Percentiles rank a stretch among this genome's conserved stretches.
Conservation (phyloP, 2,888 invertebrate species). For the Dynastes maya region DNA sequence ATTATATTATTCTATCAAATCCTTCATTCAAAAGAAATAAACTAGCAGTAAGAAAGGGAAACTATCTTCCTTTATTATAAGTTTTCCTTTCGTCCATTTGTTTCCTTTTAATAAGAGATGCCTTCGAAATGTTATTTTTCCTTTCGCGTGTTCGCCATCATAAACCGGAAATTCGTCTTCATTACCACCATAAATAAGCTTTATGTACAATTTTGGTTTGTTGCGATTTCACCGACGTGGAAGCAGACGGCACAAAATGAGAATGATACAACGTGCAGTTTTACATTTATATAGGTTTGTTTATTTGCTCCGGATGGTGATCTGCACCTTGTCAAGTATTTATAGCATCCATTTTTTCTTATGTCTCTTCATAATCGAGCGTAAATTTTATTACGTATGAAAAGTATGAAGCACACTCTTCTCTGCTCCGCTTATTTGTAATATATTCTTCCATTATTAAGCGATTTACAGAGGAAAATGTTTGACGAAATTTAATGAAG, state of each 20-base stretch:
- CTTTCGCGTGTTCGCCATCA: constrained; percentile 14
- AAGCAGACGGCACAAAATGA: not conserved
- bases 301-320: not conserved
- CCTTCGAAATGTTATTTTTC: not conserved
- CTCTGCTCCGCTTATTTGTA: not conserved
- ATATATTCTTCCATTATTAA: not conserved
- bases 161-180: constrained; percentile 26
- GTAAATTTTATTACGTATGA: constrained; percentile 4
- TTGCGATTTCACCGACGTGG: constrained; percentile 5
- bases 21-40: not conserved
- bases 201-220: constrained; percentile 25
- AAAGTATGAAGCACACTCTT: constrained; percentile 4
- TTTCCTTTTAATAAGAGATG: not conserved
- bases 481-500: too few species aligned
- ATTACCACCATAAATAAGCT: constrained; percentile 30
- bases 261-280: constrained; percentile 2
- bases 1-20: too few species aligned
- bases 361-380: constrained; percentile 6
- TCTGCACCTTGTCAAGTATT: constrained; percentile 21
- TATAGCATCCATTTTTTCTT: constrained; percentile 6
- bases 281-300: constrained; percentile 22
- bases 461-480: too few species aligned
- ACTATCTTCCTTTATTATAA: not conserved
- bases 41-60: not conserved
- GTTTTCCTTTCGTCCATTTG: not conserved